phyloP scores from a whole-genome alignment of 2,113 vertebrate species.

The Elanoides forficatus region DNA sequence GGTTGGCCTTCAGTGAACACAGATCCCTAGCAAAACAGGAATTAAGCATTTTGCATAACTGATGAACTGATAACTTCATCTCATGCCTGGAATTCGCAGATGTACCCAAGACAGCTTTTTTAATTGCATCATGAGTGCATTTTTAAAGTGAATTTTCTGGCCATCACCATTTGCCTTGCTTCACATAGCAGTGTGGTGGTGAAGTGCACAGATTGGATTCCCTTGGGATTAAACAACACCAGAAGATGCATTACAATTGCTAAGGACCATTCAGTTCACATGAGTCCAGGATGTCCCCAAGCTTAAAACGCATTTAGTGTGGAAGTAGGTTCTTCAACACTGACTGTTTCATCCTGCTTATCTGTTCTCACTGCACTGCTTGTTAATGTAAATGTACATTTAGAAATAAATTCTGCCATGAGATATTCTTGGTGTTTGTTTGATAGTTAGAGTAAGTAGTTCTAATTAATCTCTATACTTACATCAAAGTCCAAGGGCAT shows the following conservation, averaged over 20 bases:
- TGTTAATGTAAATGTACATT: not conserved
- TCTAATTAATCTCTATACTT: slow-evolving; percentile 2
- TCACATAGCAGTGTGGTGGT: not conserved
- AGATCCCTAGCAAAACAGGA: not conserved
- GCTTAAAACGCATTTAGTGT: not conserved
- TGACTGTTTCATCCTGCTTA: not conserved
- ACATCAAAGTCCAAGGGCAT: not conserved
- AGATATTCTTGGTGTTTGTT: not conserved
- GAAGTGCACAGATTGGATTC: not conserved
- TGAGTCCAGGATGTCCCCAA: not conserved
- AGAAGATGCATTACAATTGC: not conserved
- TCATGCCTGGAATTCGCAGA: not conserved
- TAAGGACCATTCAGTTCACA: rapidly evolving
- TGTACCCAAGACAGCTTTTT: not conserved
- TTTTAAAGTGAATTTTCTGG: not conserved
- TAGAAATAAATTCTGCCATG: not conserved
- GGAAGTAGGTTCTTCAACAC: not conserved
- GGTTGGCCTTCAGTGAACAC: not conserved
- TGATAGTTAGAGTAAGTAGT: not conserved
- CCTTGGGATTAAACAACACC: not conserved
- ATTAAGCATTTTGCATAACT: not conserved
- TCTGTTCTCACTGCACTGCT: not conserved
- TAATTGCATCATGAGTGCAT: not conserved
- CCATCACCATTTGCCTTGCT: not conserved
- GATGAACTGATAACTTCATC: not conserved